A percentile compares a stretch with the other conserved stretches of the same genome.
Conservation (phyloP, 1,140 invertebrate genomes). For the Microplitis mediator region DNA sequence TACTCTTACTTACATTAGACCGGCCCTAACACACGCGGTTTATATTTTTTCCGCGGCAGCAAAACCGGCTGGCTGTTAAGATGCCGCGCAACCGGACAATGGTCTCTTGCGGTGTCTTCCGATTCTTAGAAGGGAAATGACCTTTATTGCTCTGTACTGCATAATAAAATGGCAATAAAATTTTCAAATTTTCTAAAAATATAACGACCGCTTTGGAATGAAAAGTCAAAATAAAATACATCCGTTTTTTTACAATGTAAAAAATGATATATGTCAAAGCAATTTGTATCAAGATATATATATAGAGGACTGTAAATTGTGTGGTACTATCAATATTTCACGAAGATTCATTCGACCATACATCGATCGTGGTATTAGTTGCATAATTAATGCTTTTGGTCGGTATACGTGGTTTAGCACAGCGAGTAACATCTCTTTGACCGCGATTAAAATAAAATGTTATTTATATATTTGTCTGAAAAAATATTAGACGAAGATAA, state of each 20-base stretch:
- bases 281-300: slow-evolving; percentile 4
- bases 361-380: slow-evolving; percentile 49
- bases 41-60: slow-evolving; percentile 31
- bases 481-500: no score
- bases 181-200: no score
- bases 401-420: slow-evolving; percentile 2
- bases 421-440: not conserved
- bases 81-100: slow-evolving; percentile 33
- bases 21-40: not conserved
- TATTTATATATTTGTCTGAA: no score
- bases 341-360: slow-evolving; percentile 39
- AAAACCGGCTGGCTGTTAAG: slow-evolving; percentile 33
- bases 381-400: slow-evolving; percentile 48
- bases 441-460: not conserved
- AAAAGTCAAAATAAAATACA: no score
- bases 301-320: not conserved
- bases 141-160: not conserved
- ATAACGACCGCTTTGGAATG: no score
- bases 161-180: no score
- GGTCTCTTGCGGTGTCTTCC: slow-evolving; percentile 14
- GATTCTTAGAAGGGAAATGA: slow-evolving; percentile 1
- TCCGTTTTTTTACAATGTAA: no score
- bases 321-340: slow-evolving; percentile 51
- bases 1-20: no score
- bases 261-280: not conserved